Evolutionary conservation across 2,113 vertebrate species (phyloP).

Genomic region (human (Homo sapiens)): DNA sequence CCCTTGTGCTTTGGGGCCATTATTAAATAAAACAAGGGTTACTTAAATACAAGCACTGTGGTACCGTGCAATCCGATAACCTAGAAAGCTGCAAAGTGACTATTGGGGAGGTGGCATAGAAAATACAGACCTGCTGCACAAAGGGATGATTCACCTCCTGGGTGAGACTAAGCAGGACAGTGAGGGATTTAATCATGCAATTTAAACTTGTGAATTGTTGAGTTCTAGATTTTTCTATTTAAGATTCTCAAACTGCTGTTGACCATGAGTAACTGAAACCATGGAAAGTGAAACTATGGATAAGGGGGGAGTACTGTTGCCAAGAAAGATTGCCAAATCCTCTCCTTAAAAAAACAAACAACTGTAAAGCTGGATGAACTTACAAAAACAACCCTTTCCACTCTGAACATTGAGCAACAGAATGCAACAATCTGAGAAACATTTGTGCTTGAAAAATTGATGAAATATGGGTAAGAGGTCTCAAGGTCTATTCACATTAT

Average conservation of each 20-base stretch:
- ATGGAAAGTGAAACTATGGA: not conserved
- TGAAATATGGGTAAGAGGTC: not conserved
- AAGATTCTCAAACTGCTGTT: not conserved
- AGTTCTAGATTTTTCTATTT: not conserved
- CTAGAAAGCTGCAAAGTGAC: not conserved
- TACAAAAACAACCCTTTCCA: not conserved
- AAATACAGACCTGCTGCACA: not conserved
- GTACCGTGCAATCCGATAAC: not conserved
- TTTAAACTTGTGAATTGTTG: not conserved
- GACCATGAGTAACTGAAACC: not conserved
- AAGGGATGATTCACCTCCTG: not conserved
- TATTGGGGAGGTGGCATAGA: not conserved
- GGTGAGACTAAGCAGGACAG: not conserved
- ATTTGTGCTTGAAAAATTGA: not conserved
- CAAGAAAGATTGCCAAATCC: not conserved
- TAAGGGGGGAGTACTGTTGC: not conserved
- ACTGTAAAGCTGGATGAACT: not conserved
- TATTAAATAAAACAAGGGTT: not conserved
- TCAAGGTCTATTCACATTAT: not conserved
- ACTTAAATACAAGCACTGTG: not conserved
- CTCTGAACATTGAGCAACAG: not conserved
- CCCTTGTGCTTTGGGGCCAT: not conserved
- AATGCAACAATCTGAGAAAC: not conserved
- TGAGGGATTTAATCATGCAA: not conserved
- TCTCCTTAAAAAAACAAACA: not conserved